These are phyloP conservation scores for Epizoanthus scotinus DNA, from an alignment of 92 coral and sea anemone genomes.

Conservation along the genomic window DNA sequence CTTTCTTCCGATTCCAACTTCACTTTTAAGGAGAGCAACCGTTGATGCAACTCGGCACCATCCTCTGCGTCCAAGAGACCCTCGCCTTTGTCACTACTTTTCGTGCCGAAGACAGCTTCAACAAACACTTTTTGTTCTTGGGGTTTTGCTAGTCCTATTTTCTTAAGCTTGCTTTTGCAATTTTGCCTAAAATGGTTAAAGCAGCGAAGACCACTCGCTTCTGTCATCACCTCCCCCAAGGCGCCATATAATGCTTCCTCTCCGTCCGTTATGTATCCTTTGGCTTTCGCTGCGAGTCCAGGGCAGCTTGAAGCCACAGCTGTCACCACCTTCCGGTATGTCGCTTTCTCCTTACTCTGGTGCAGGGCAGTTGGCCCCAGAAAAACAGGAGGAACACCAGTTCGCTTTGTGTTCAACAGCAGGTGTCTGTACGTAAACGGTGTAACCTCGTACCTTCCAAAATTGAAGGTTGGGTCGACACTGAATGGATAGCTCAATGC, in stretches of 20 bases:
- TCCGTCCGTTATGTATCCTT: slow-evolving; percentile 57
- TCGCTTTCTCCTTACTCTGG: slow-evolving; percentile 41
- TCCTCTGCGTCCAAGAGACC: slow-evolving; percentile 42
- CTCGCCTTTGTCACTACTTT: neutral
- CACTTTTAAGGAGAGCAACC: slow-evolving; percentile 33
- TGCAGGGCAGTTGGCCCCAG: slow-evolving; percentile 59
- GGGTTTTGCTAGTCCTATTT: slow-evolving; percentile 31
- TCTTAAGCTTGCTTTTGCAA: slow-evolving; percentile 35
- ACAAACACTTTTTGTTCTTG: slow-evolving; percentile 53
- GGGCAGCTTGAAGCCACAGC: slow-evolving; percentile 44
- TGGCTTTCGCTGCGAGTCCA: slow-evolving; percentile 24
- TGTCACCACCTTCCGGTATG: slow-evolving; percentile 41
- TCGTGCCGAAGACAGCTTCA: slow-evolving; percentile 43
- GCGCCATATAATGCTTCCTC: slow-evolving; percentile 50
- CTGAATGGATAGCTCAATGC: slow-evolving; percentile 44
- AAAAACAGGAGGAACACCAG: slow-evolving; percentile 45
- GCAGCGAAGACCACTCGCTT: slow-evolving; percentile 54
- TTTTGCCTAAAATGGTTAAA: slow-evolving; percentile 48
- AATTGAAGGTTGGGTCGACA: slow-evolving; percentile 61
- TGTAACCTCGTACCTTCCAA: slow-evolving; percentile 58
- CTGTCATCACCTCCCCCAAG: slow-evolving; percentile 28
- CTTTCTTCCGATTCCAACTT: slow-evolving; percentile 40
- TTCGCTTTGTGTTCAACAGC: slow-evolving; percentile 43
- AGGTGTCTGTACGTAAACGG: slow-evolving; percentile 52
- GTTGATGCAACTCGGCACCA: slow-evolving; percentile 30